Evolutionary conservation across 2,113 vertebrate species (phyloP).

Genomic region (Vulpes vulpes): DNA sequence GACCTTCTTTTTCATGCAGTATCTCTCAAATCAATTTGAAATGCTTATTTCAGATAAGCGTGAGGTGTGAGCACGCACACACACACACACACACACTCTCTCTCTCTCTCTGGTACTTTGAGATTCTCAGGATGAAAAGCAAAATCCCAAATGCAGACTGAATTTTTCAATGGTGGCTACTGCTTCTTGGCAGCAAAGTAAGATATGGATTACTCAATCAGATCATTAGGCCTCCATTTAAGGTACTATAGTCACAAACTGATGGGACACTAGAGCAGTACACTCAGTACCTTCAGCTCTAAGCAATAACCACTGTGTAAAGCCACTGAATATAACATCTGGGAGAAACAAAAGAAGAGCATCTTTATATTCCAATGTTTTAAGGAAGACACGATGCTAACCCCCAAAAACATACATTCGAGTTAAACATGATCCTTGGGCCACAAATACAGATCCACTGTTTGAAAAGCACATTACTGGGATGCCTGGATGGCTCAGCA

Average conservation of each 20-base stretch:
- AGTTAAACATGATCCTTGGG: not conserved
- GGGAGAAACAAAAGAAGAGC: not conserved
- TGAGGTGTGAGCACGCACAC: not conserved
- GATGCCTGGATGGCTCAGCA: no score
- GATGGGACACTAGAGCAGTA: not conserved
- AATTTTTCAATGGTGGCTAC: not conserved
- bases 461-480: not conserved
- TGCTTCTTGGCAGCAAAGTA: not conserved
- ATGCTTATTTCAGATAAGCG: not conserved
- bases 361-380: not conserved
- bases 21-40: not conserved
- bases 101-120: not conserved
- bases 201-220: not conserved
- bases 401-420: not conserved
- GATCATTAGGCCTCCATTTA: not conserved
- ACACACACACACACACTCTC: not conserved
- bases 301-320: not conserved
- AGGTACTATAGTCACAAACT: not conserved
- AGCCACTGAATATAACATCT: not conserved
- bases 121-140: slow-evolving; percentile 13
- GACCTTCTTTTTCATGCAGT: not conserved
- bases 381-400: not conserved
- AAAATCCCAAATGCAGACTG: slow-evolving; percentile 30
- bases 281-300: not conserved
- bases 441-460: not conserved